Evolutionary conservation across 2,888 invertebrate species (phyloP).

Genomic region (Melitaea athalia): DNA sequence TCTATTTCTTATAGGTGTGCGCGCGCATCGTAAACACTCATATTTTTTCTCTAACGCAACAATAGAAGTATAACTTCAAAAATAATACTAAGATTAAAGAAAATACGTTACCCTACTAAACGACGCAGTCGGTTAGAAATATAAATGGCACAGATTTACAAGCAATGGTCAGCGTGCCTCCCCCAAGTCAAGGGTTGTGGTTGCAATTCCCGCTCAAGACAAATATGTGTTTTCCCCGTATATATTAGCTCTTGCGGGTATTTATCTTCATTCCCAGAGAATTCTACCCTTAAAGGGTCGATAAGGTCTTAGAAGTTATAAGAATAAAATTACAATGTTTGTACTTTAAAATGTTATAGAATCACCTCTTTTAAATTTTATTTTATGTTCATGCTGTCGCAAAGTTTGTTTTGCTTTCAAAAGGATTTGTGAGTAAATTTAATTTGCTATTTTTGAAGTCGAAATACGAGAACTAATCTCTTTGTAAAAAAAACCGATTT

Average conservation of each 20-base stretch:
- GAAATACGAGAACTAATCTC: background rate
- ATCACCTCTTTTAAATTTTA: background rate
- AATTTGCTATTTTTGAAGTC: background rate
- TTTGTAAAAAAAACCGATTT: too few species aligned
- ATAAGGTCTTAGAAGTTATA: conserved; percentile 2
- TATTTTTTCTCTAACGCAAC: too few species aligned
- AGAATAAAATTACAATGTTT: background rate
- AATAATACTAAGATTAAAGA: background rate
- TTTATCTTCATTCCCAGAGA: conserved; percentile 5
- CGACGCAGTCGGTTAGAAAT: background rate
- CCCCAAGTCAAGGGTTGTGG: conserved; percentile 4
- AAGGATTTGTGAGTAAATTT: background rate
- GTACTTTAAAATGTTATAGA: background rate
- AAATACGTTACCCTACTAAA: background rate
- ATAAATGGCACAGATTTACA: conserved; percentile 3
- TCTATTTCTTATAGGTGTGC: too few species aligned
- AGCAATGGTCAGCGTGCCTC: background rate
- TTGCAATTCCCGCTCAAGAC: conserved; percentile 1
- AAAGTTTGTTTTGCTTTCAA: background rate
- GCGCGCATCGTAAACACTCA: too few species aligned
- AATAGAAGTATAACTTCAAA: too few species aligned
- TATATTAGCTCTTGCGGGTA: conserved; percentile 4
- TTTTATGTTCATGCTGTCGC: background rate
- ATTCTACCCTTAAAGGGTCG: background rate
- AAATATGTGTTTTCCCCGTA: conserved; percentile 5